phyloP scores from a whole-genome alignment of 2,797 vertebrate genomes.

The Cyprinella venusta region DNA sequence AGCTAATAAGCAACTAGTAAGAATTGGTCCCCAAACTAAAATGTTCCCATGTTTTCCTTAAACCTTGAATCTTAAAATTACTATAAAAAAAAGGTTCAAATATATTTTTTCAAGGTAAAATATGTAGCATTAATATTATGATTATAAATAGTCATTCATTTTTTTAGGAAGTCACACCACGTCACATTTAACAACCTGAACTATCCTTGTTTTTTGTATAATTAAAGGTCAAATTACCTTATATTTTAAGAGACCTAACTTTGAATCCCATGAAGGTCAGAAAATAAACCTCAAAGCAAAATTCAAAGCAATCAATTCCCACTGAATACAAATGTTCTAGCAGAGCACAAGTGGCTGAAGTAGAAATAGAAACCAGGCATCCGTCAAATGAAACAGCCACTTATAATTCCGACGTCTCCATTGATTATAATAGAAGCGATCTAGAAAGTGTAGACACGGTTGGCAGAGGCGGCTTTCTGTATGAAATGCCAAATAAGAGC shows the following conservation, averaged over 20 bases:
- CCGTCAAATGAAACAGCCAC: neutral
- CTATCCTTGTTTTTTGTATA: neutral
- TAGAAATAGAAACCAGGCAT: slow-evolving; percentile 19
- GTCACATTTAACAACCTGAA: neutral
- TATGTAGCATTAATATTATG: neutral
- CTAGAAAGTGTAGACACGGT: neutral
- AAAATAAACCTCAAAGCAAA: slow-evolving; percentile 5
- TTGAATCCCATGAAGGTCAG: neutral
- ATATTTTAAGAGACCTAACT: neutral
- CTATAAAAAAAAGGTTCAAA: neutral
- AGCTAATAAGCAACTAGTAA: no score
- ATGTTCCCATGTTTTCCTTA: no score
- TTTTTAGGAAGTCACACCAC: neutral
- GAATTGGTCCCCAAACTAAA: no score
- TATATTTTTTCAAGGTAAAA: neutral
- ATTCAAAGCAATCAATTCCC: slow-evolving; percentile 3
- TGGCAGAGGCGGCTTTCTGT: neutral
- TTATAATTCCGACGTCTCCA: slow-evolving; percentile 1
- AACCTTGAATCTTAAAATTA: no score
- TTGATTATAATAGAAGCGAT: slow-evolving; percentile 9
- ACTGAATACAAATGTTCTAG: neutral
- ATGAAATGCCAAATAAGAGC: neutral
- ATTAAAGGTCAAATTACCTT: neutral
- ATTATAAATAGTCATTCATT: neutral
- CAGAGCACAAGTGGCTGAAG: neutral